A percentile compares a stretch with the other conserved stretches of the same genome.
Evolutionary conservation across 2,888 invertebrate genomes (phyloP).

Genomic region (Meta bourneti): DNA sequence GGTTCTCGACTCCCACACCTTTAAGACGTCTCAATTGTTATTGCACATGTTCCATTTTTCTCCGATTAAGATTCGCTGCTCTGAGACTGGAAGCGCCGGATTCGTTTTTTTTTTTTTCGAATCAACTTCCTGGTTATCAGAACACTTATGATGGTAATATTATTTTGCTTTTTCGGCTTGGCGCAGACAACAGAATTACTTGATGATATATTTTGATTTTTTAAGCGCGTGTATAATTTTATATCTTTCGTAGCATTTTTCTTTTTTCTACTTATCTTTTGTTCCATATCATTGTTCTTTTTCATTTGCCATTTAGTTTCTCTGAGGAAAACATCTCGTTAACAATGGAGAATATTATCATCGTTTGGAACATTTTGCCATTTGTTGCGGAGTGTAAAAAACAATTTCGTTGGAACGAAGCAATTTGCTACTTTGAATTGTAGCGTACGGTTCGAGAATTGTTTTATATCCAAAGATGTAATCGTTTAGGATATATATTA

Average conservation of each 20-base stretch:
- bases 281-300: neutral
- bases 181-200: neutral
- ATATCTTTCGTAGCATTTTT: neutral
- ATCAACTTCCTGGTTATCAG: neutral
- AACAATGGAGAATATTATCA: neutral
- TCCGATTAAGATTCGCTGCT: neutral
- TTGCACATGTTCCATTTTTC: neutral
- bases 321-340: neutral
- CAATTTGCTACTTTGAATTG: neutral
- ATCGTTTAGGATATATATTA: too few relatives aligned
- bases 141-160: neutral
- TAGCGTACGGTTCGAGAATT: too few relatives aligned
- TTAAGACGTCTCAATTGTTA: slow-evolving; percentile 1
- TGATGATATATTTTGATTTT: neutral
- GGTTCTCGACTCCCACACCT: neutral
- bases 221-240: neutral
- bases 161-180: neutral
- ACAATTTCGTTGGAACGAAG: neutral
- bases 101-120: neutral
- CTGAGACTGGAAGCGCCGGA: neutral
- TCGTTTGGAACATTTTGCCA: neutral
- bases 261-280: neutral
- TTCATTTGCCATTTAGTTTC: neutral
- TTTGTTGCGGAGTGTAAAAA: neutral
- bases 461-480: too few relatives aligned